phyloP scores from a whole-genome alignment of 2,113 vertebrate species.

The Nyctereutes procyonoides region DNA sequence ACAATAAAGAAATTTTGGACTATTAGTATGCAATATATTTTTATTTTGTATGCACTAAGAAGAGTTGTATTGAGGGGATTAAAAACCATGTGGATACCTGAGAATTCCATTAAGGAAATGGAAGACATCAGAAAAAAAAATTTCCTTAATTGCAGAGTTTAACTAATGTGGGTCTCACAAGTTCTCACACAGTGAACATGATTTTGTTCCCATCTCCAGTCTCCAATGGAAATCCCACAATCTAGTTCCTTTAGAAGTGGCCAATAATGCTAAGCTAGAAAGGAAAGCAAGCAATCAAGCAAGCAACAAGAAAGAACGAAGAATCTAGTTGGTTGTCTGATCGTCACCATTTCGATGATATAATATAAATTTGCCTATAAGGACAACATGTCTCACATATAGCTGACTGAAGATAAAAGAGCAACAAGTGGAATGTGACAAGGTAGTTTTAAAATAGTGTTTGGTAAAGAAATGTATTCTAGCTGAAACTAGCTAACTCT shows the following conservation, averaged over 20 bases:
- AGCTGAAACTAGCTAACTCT: background rate
- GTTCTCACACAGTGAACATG: background rate
- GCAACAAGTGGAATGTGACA: background rate
- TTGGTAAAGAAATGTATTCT: background rate
- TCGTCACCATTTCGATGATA: background rate
- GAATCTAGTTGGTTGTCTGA: background rate
- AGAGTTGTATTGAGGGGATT: background rate
- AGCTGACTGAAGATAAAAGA: background rate
- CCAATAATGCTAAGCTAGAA: background rate
- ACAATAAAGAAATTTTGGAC: slow-evolving; percentile 59
- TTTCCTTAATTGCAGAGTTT: slow-evolving; percentile 4
- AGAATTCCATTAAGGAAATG: slow-evolving; percentile 42
- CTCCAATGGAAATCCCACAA: background rate
- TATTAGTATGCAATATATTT: slow-evolving; percentile 45
- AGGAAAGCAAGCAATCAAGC: background rate
- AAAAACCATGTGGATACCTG: background rate
- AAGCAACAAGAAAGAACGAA: background rate
- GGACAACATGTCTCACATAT: background rate
- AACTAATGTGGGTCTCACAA: background rate
- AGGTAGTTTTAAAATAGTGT: background rate
- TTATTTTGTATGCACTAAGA: slow-evolving; percentile 50
- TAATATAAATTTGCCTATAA: background rate
- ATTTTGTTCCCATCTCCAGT: background rate
- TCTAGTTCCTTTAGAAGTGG: background rate
- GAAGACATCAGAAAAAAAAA: background rate